Conservation (phyloP, 2,888 invertebrate genomes). For the Morpho deidamia region DNA sequence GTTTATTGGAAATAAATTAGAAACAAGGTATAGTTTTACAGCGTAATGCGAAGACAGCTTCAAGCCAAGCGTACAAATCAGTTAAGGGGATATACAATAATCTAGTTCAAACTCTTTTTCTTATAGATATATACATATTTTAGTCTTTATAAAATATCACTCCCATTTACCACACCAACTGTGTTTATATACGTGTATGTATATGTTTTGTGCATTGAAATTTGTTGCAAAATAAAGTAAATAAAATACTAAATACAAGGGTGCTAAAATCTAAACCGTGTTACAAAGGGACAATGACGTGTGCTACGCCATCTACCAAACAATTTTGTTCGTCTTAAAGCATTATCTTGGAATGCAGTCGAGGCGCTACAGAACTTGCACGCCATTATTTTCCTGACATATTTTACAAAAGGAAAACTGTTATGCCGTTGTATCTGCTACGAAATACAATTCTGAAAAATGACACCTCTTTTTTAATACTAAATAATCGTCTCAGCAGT, state of each 20-base stretch:
- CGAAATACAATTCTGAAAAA: constrained; percentile 34
- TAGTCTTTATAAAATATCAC: no score
- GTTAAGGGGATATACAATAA: no score
- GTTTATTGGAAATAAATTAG: no score
- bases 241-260: constrained; percentile 6
- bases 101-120: no score
- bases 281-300: constrained; percentile 15
- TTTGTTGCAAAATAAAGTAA: background rate
- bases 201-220: background rate
- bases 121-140: no score
- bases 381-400: constrained; percentile 62
- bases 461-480: constrained; percentile 17
- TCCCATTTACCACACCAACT: no score
- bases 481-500: constrained; percentile 5
- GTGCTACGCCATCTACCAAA: constrained; percentile 28
- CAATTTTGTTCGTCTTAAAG: constrained; percentile 38
- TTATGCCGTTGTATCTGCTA: constrained; percentile 39
- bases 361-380: constrained; percentile 38
- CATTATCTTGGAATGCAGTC: constrained; percentile 41
- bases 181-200: no score
- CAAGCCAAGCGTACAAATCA: background rate
- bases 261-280: constrained; percentile 15
- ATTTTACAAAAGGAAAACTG: constrained; percentile 51
- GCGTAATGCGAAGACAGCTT: no score
- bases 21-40: no score